Conservation (phyloP, 2,797 vertebrate species). For the Uromys caudimaculatus region DNA sequence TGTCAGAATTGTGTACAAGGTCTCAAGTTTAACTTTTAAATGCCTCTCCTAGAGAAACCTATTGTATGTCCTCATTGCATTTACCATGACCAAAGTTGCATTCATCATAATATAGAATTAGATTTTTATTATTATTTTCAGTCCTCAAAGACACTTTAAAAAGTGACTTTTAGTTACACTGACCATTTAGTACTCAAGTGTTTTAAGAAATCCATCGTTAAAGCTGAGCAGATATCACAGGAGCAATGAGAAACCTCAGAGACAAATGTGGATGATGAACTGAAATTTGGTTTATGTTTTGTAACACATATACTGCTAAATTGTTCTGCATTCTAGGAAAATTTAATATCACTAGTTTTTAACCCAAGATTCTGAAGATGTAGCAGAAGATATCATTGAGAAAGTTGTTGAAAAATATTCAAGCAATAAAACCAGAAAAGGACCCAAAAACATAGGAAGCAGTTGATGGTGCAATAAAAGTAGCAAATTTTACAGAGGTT, state of each 20-base stretch:
- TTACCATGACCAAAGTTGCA: slow-evolving; percentile 93
- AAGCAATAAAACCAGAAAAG: background rate
- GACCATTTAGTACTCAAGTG: slow-evolving; percentile 96
- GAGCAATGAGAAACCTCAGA: slow-evolving; percentile 91
- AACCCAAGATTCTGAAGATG: slow-evolving; percentile 74
- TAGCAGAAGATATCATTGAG: slow-evolving; percentile 53
- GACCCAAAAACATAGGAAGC: background rate
- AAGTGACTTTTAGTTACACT: slow-evolving; percentile 93
- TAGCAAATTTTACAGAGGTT: background rate
- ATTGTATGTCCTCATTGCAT: slow-evolving; percentile 94
- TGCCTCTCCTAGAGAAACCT: slow-evolving; percentile 85
- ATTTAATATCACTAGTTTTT: slow-evolving; percentile 86
- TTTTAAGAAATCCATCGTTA: slow-evolving; percentile 96
- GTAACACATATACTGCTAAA: slow-evolving; percentile 93
- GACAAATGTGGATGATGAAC: slow-evolving; percentile 89
- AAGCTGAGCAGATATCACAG: slow-evolving; percentile 89
- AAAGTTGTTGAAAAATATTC: slow-evolving; percentile 64
- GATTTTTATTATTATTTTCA: slow-evolving; percentile 91
- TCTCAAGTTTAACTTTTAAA: background rate
- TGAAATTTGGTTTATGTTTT: slow-evolving; percentile 93
- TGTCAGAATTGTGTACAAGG: background rate
- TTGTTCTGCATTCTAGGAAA: slow-evolving; percentile 94
- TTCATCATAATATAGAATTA: slow-evolving; percentile 95
- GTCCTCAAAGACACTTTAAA: slow-evolving; percentile 93
- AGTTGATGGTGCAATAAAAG: background rate